These are phyloP conservation scores for Cricetomys ansorgei DNA, from an alignment of 2,113 vertebrate genomes.

Conservation along the genomic window DNA sequence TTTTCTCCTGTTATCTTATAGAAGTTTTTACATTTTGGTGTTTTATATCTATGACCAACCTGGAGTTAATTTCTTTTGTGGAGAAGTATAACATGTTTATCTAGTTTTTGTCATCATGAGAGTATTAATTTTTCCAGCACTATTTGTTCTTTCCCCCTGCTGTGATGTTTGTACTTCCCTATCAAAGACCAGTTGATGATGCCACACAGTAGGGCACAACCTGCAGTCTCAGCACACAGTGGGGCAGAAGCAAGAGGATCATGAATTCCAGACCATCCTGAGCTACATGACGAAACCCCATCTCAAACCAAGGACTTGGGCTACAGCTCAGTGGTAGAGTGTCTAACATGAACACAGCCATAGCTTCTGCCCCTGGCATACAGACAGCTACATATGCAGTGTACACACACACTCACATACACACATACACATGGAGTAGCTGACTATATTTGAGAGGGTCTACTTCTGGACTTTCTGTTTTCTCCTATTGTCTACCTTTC, in stretches of 20 bases:
- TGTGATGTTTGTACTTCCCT: background rate
- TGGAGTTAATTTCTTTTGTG: background rate
- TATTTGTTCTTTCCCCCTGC: background rate
- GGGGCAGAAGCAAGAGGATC: background rate
- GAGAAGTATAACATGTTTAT: background rate
- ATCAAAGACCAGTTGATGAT: background rate
- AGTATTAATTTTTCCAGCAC: background rate
- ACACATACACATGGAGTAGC: no score
- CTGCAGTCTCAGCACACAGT: background rate
- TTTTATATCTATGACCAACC: background rate
- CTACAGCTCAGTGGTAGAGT: background rate
- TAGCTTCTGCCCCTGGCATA: background rate
- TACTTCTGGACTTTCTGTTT: background rate
- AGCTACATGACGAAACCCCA: background rate
- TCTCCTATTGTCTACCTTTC: background rate
- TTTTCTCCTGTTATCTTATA: background rate
- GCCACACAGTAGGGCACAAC: no score
- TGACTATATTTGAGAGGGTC: background rate
- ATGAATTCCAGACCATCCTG: background rate
- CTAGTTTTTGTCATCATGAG: background rate
- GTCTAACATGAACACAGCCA: background rate
- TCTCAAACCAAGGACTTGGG: background rate
- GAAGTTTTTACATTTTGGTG: background rate
- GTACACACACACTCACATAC: background rate
- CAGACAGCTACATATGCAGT: background rate